Evolutionary conservation across 1,140 invertebrate species (phyloP), one percentile per base, ranked within the genome.

Genomic region (Palaemon carinicauda): DNA sequence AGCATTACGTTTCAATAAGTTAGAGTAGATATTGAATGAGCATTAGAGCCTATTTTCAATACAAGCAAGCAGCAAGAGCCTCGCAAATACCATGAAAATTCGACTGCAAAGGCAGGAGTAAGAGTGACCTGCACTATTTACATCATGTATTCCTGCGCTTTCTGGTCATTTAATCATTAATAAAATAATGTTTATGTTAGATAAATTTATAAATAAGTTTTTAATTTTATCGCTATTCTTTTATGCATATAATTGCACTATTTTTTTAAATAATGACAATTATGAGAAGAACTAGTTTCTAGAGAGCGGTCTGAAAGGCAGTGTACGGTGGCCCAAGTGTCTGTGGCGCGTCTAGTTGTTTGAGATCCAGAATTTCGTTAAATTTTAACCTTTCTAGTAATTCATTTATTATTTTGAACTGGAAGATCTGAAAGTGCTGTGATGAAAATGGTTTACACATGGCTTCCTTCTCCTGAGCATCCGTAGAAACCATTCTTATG

Each of bases 51-150:
- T 5, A 12, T 5, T 41, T 12, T 41, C 12, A 41, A 12, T 4
- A 5, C 41, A 41, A 1, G 7, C 12, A 4, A 12, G 12, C 41
- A 41, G 41, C 41, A 41, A 41, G 41, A 41, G 12, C 41, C 41
- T 12, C 41, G 41, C 7, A 41, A 41, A 41, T 41, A 41, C 41
- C 41, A 41, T 69, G 71, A 87, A 87, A 87, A 73, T 80, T 73
- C 80, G 84, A 54, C 27, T 53, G 69, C 69, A 71, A 31, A 60
- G 79, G 78, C 79, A 77, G 78, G 79, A 54, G 17, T 52, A 31
- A 73, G 56, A 81, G 85, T 87, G 85, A 87, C 79, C 85, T 87
- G 85, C 85, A 87, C 77, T 87, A 87, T 87, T 87, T 87, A 87
- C 85, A 81, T 73, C 84, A 41, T 81, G 85, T 87, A 87, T 87